These are phyloP conservation scores for Pelvicachromis taeniatus DNA, from an alignment of 2,113 vertebrate genomes.

Conservation along the genomic window DNA sequence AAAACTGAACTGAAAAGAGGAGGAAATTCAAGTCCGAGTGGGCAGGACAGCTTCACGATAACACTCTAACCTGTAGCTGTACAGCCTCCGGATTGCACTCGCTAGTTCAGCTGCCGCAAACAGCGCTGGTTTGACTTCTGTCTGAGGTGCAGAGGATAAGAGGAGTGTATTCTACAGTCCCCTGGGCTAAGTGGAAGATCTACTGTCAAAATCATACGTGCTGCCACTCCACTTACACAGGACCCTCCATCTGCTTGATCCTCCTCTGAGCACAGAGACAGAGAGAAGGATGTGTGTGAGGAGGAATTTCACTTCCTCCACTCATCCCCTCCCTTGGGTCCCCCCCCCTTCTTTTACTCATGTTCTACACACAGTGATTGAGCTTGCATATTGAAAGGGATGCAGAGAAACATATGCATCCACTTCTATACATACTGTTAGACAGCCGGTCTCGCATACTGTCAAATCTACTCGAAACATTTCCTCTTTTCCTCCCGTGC, in stretches of 20 bases:
- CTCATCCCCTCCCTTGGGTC: constrained; percentile 63
- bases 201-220: constrained; percentile 41
- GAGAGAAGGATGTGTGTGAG: constrained; percentile 24
- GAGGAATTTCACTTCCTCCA: constrained; percentile 61
- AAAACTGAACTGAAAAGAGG: neutral
- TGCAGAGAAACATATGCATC: constrained; percentile 22
- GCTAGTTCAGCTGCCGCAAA: neutral
- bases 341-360: constrained; percentile 25
- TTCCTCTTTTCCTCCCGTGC: neutral
- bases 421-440: constrained; percentile 10
- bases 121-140: neutral
- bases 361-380: constrained; percentile 42
- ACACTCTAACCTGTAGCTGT: constrained; percentile 26
- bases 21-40: neutral
- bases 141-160: constrained; percentile 5
- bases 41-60: neutral
- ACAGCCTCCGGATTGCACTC: neutral
- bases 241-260: constrained; percentile 55
- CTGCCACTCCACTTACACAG: constrained; percentile 38
- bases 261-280: constrained; percentile 21
- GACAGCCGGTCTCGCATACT: neutral
- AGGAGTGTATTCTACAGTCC: constrained; percentile 2
- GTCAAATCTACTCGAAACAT: neutral
- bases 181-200: constrained; percentile 32
- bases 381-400: constrained; percentile 38